phyloP scores from a whole-genome alignment of 2,797 vertebrate genomes.

The Mormyrops attenuatus region DNA sequence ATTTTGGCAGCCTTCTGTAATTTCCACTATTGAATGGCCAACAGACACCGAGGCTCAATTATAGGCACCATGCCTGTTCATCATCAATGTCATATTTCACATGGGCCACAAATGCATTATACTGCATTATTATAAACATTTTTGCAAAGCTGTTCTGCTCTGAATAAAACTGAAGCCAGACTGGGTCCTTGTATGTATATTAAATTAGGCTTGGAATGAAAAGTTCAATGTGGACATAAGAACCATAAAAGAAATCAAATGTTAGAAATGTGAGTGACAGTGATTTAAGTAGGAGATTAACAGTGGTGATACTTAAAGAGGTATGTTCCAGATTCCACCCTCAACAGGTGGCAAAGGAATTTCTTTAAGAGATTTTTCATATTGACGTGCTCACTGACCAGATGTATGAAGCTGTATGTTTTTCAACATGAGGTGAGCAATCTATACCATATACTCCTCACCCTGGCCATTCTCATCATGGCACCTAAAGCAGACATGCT shows the following conservation, averaged over 20 bases:
- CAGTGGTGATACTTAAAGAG: neutral
- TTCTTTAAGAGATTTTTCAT: conserved; percentile 24
- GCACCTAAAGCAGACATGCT: neutral
- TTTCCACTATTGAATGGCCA: neutral
- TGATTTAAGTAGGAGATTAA: conserved; percentile 1
- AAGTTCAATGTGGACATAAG: neutral
- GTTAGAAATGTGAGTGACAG: neutral
- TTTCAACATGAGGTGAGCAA: neutral
- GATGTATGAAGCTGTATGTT: conserved; percentile 17
- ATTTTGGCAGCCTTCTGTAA: neutral
- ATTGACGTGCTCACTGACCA: conserved; percentile 4
- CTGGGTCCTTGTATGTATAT: neutral
- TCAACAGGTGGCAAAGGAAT: conserved; percentile 30
- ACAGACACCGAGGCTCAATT: neutral
- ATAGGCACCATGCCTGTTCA: neutral
- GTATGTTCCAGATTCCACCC: neutral
- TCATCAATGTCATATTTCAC: neutral
- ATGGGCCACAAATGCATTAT: neutral
- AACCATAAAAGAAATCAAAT: neutral
- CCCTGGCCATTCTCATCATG: neutral
- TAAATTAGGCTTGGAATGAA: neutral
- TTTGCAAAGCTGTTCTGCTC: neutral
- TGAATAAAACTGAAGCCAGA: neutral
- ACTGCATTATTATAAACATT: neutral
- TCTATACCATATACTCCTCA: neutral